These are phyloP conservation scores for Paraplagusia blochii DNA, from an alignment of 2,113 vertebrate species.

Conservation along the genomic window DNA sequence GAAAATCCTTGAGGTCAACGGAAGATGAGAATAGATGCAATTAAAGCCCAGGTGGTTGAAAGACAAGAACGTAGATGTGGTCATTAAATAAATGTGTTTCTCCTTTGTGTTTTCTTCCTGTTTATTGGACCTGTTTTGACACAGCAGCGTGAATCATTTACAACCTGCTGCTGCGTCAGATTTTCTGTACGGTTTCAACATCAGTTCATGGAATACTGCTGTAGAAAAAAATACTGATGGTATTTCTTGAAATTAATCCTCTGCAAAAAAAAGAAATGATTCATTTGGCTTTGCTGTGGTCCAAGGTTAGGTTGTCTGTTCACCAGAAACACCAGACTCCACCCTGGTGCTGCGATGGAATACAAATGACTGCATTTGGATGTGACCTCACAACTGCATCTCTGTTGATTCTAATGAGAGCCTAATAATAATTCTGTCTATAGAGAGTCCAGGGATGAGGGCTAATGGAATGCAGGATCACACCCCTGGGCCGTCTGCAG, in stretches of 20 bases:
- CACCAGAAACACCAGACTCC: conserved; percentile 57
- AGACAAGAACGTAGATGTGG: too few relatives aligned
- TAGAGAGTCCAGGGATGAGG: conserved; percentile 6
- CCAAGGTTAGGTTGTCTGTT: conserved; percentile 57
- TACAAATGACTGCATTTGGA: conserved; percentile 64
- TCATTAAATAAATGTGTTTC: too few relatives aligned
- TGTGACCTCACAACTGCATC: conserved; percentile 61
- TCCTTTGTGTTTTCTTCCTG: too few relatives aligned
- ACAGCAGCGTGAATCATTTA: not conserved
- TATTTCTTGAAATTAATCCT: conserved; percentile 35
- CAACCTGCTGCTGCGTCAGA: conserved; percentile 10
- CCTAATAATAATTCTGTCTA: conserved; percentile 9
- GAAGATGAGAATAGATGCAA: too few relatives aligned
- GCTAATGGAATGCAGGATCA: conserved; percentile 13
- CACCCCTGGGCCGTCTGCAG: not conserved
- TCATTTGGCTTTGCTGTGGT: conserved; percentile 55
- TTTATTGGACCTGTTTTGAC: too few relatives aligned
- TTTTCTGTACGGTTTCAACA: conserved; percentile 8
- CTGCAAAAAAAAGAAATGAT: conserved; percentile 45
- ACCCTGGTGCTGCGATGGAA: conserved; percentile 38
- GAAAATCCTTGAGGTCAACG: too few relatives aligned
- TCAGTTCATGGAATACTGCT: conserved; percentile 33
- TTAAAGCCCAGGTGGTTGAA: too few relatives aligned
- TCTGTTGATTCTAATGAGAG: conserved; percentile 49
- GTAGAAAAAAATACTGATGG: conserved; percentile 9